These are phyloP conservation scores for Drosophila ustulata DNA, from an alignment of 2,888 invertebrate genomes.

Conservation along the genomic window DNA sequence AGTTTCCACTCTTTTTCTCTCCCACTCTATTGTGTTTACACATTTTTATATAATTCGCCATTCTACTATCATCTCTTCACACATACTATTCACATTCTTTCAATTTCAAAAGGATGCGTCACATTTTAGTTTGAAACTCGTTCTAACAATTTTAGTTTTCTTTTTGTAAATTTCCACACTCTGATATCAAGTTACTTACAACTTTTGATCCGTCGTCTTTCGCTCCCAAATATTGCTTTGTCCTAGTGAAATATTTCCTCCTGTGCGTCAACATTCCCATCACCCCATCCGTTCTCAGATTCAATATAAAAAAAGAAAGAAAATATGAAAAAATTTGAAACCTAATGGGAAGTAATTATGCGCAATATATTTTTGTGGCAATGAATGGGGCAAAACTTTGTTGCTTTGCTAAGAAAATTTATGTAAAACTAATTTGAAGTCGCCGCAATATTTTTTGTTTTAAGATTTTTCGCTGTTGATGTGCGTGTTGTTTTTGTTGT, in stretches of 20 bases:
- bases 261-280: background rate
- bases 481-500: background rate
- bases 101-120: background rate
- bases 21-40: background rate
- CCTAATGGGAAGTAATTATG: constrained; percentile 45
- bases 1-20: background rate
- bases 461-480: background rate
- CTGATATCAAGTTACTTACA: background rate
- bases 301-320: background rate
- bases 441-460: constrained; percentile 17
- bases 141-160: background rate
- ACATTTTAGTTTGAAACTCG: background rate
- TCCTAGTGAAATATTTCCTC: background rate
- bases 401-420: constrained; percentile 38
- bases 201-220: background rate
- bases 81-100: background rate
- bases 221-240: background rate
- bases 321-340: constrained; percentile 14
- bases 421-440: constrained; percentile 76
- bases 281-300: background rate
- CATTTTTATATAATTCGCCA: too few relatives aligned
- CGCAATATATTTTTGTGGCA: constrained; percentile 42
- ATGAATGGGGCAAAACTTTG: constrained; percentile 29
- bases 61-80: background rate
- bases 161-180: background rate